Base-by-base conservation (phyloP, 2,888 invertebrate species). In the Nomada goodeniana region DNA sequence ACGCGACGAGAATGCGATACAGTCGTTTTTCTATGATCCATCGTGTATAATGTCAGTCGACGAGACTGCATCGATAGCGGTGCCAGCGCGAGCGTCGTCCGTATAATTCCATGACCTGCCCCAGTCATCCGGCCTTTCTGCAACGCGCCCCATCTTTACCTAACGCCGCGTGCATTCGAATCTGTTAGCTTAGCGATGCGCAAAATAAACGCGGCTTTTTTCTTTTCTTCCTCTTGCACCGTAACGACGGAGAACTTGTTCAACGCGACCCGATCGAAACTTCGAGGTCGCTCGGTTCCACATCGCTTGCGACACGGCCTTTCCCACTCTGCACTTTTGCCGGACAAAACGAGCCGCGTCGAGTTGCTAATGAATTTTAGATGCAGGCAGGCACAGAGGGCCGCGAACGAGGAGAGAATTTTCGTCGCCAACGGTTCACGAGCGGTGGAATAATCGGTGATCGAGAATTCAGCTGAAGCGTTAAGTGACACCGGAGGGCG, bases 41-140 rank as follows among this genome's bases (percentile, higher is more conserved):
- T 55, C 65, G 76, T 60, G 55, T 63, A 53, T 65, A 76, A 76
- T 76, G 70, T 67, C 74, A 77, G 68, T 69, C 65, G 76, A 71
- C 70, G 71, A 76, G 83, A 86, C 83, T 59, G 80, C 76, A 85
- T 80, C 84, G 86, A 77, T 83, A 69, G 69, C 59, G 52, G 47
- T 60, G 60, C 65, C 59, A 76, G 63, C n/a, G 65, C 52, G 68
- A 76, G 15, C 36, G 36, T 10, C 20, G 42, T 36, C n/a, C 60
- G 36, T 53, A 20, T 15, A 53, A 9, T 52, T 50, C 77, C 63
- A 73, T 36, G 61, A 23, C 57, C 29, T 13, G 60, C 47, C 11
- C 69, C 52, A 59, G 42, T 26, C 26, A 2, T 26, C 2, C 2
- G 26, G 26, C 2, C 26, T 2, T 26, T 1, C 26, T 2, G 26